A percentile compares a stretch with the other conserved stretches of the same genome.
Evolutionary conservation across 1,140 invertebrate genomes (phyloP).

Genomic region (Nasonia giraulti): DNA sequence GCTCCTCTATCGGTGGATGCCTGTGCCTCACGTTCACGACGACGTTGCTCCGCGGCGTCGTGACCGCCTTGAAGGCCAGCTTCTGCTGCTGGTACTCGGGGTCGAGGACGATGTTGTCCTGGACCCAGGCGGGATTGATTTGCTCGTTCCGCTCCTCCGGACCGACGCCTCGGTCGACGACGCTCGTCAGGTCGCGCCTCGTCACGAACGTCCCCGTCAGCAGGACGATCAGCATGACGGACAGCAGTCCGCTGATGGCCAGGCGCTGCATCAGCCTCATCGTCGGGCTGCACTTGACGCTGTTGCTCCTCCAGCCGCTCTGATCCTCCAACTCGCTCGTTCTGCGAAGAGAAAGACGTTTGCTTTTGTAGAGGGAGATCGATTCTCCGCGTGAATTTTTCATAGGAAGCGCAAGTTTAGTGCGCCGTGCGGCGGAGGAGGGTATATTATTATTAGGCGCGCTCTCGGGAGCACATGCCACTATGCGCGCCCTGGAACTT

Average conservation of each 20-base stretch:
- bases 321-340: neutral
- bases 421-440: too few species aligned
- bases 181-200: slow-evolving; percentile 64
- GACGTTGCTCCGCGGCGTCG: slow-evolving; percentile 66
- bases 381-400: neutral
- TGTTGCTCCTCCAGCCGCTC: slow-evolving; percentile 4
- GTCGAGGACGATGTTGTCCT: slow-evolving; percentile 65
- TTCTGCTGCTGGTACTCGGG: slow-evolving; percentile 49
- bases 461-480: neutral
- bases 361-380: neutral
- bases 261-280: slow-evolving; percentile 71
- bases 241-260: slow-evolving; percentile 70
- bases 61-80: slow-evolving; percentile 36
- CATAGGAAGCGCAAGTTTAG: neutral
- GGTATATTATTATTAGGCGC: neutral
- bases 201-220: slow-evolving; percentile 68
- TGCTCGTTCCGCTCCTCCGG: slow-evolving; percentile 66
- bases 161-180: slow-evolving; percentile 65
- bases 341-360: too few species aligned
- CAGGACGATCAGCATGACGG: slow-evolving; percentile 69
- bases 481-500: neutral
- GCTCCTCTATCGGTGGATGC: slow-evolving; percentile 64
- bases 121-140: slow-evolving; percentile 67
- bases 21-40: slow-evolving; percentile 60
- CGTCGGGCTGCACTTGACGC: slow-evolving; percentile 50